phyloP scores from a whole-genome alignment of 92 coral and sea anemone genomes.

The Siderastrea siderea region DNA sequence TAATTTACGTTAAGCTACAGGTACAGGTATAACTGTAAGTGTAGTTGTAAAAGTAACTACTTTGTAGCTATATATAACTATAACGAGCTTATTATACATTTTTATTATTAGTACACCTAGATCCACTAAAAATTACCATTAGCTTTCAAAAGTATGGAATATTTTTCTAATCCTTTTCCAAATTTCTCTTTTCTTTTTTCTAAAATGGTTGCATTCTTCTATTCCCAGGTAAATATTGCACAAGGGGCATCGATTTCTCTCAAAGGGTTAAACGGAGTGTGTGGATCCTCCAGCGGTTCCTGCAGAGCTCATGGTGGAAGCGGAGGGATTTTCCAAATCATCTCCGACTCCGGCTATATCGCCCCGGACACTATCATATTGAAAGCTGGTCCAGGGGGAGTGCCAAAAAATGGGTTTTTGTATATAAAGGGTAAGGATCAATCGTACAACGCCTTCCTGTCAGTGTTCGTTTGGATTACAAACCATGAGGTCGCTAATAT shows the following conservation, averaged over 20 bases:
- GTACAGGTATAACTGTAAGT: no score
- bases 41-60: no score
- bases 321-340: constrained; percentile 26
- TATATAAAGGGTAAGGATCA: not conserved
- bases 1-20: no score
- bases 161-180: no score
- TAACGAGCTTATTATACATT: no score
- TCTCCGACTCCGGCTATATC: constrained; percentile 1
- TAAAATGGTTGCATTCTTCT: not conserved
- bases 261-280: not conserved
- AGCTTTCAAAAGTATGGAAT: no score
- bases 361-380: not conserved
- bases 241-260: constrained; percentile 7
- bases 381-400: not conserved
- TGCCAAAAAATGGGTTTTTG: constrained; percentile 8
- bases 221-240: not conserved
- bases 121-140: no score
- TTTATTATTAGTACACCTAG: no score
- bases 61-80: no score
- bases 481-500: no score
- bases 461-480: no score
- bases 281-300: not conserved
- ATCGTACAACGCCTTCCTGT: no score
- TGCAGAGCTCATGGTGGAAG: constrained; percentile 28
- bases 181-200: not conserved